These are phyloP conservation scores for Acanthosepion esculentum DNA, from an alignment of 2,888 invertebrate genomes.

Conservation along the genomic window DNA sequence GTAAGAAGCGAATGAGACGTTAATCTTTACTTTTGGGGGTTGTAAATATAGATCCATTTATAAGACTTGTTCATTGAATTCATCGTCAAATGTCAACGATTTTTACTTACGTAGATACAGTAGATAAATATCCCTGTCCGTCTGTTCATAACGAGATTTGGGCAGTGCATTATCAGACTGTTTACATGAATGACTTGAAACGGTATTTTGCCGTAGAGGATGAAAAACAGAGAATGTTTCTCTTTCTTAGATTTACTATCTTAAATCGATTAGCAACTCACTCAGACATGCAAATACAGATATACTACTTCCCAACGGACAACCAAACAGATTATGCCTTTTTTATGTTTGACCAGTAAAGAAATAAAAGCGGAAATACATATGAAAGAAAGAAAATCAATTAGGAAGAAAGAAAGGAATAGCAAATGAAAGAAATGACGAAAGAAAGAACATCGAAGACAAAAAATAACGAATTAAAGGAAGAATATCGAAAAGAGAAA, in stretches of 20 bases:
- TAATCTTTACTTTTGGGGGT: background rate
- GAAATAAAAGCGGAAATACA: background rate
- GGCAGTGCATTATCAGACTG: background rate
- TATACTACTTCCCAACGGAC: background rate
- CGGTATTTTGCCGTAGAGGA: background rate
- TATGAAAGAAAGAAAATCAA: no score
- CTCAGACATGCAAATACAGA: background rate
- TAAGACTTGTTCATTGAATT: background rate
- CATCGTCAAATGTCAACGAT: background rate
- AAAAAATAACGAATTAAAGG: no score
- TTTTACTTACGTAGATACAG: background rate
- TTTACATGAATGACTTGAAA: background rate
- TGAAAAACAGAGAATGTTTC: background rate
- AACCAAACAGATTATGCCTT: background rate
- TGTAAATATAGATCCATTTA: slow-evolving; percentile 14
- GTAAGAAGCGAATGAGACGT: background rate
- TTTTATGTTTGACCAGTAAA: background rate
- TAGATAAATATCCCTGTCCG: background rate
- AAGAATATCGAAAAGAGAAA: no score
- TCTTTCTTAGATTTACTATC: background rate
- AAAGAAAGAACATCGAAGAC: no score
- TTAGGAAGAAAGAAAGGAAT: no score
- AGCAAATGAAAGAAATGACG: no score
- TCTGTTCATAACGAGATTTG: background rate
- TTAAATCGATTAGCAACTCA: background rate